Evolutionary conservation across 2,888 invertebrate species (phyloP), one percentile per base, ranked within the genome.

Genomic region (Synanthedon formicaeformis): DNA sequence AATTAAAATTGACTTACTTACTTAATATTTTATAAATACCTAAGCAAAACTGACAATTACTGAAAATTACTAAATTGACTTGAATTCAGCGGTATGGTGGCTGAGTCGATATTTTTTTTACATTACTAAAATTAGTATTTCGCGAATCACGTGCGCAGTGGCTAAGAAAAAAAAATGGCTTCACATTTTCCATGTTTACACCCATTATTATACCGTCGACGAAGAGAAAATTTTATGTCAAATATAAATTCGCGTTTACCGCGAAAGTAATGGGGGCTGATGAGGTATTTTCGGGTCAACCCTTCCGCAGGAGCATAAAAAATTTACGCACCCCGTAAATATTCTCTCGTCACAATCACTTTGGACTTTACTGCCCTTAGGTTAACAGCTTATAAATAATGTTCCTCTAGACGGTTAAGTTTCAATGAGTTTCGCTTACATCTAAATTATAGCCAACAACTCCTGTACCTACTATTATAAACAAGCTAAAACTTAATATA

Each of bases 321-420:
- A 56, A 57, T 56, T 56, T 56, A 56, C 53, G 53, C 54, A 41
- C 48, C 27, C 51, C 55, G 45, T 55, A 52, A 59, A 57, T 16
- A 45, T n/a, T 45, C 45, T 45, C 45, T 50, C 50, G 52, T 56
- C 41, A 55, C 58, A 58, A 57, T 57, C 55, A 57, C 54, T 51
- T 52, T 50, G 14, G 52, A 52, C 34, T 13, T 48, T 40, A 45
- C 45, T n/a, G 45, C 13, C 45, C 45, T 45, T 48, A 52, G 55
- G 56, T 56, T 56, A 56, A 55, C 53, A 51, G 53, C 53, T 54
- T 56, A 56, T 58, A 55, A 58, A 58, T 58, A 56, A 45, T 45
- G 45, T 45, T 10, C 45, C 45, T n/a, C 45, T 45, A 6, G n/a
- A 45, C 13, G 13, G 45, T 45, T 45, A 41, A 41, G n/a, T 41